Base-by-base conservation (phyloP, 1,140 invertebrate species). In the Holotrichia oblita region DNA sequence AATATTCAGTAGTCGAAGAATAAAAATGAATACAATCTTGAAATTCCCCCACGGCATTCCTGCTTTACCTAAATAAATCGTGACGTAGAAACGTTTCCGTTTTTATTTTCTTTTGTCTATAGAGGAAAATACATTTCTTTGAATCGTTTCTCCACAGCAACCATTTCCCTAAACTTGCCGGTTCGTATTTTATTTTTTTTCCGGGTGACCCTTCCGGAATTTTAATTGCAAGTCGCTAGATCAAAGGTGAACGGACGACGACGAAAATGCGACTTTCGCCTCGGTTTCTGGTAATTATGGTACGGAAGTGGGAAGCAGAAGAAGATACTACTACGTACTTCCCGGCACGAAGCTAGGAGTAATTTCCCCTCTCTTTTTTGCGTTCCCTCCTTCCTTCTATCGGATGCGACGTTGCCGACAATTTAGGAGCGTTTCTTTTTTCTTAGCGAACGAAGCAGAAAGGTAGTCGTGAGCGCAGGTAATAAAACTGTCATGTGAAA, bases 401-500 rank as follows among this genome's bases (percentile, higher is more conserved):
- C 48, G 48, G 48, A 17, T 55, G 17, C 14, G 48, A 55, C 12
- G 48, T 17, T 55, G 48, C 14, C 48, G 48, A 55, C 14, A 55
- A 55, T n/a, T 55, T 55, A 55, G 48, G 6, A 55, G 17, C 48
- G 48, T 55, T 55, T 55, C 48, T 55, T 55, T 55, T 55, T 55
- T n/a, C 48, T 20, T n/a, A n/a, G 48, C 1, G 48, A 17, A 55
- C 48, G 48, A 34, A 34, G 14, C 48, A 17, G 17, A 55, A 55
- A 55, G 48, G 48, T 55, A 17, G 48, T 55, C 17, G 48, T 55
- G 27, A 55, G n/a, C 17, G 17, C 6, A 55, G 14, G 48, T 55
- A 55, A 55, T 55, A 55, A 55, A 55, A 55, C 48, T 55, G 48
- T 55, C 48, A 55, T 14, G 48, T 55, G 48, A 55, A 55, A 55